These are phyloP conservation scores for Drosophila lowei DNA, from an alignment of 1,140 invertebrate species.

Conservation along the genomic window DNA sequence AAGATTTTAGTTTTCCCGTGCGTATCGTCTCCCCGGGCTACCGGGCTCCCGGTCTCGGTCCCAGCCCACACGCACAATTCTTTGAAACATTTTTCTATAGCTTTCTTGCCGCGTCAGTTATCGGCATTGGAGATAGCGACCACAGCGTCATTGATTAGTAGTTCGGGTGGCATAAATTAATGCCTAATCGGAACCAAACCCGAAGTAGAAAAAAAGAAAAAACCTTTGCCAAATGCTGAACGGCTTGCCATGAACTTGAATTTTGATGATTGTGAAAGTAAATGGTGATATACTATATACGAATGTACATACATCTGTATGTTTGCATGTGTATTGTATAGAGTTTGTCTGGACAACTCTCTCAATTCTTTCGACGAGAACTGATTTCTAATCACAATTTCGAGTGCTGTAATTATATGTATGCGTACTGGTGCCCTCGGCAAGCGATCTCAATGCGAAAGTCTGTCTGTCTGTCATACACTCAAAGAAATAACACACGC, in stretches of 20 bases:
- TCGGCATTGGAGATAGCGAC: slow-evolving; percentile 18
- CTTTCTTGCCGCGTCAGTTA: slow-evolving; percentile 10
- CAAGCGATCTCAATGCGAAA: slow-evolving; percentile 59
- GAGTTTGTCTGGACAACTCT: not conserved
- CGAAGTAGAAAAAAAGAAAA: not conserved
- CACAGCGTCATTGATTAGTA: slow-evolving; percentile 39
- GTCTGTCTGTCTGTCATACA: slow-evolving; percentile 32
- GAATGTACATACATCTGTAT: not conserved
- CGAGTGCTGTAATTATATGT: slow-evolving; percentile 72
- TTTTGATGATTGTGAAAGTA: slow-evolving; percentile 60
- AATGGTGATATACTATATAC: slow-evolving; percentile 15
- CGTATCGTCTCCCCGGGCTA: slow-evolving; percentile 13
- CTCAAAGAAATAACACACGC: no score
- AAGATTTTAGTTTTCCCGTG: slow-evolving; percentile 44
- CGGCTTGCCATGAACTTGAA: slow-evolving; percentile 69
- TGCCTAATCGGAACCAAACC: slow-evolving; percentile 17
- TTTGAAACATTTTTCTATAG: slow-evolving; percentile 1
- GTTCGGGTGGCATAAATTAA: slow-evolving; percentile 6
- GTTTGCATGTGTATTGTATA: not conserved
- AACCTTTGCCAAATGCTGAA: slow-evolving; percentile 41
- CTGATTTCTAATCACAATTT: slow-evolving; percentile 74
- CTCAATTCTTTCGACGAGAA: slow-evolving; percentile 45
- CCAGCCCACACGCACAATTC: slow-evolving; percentile 32
- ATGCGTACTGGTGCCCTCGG: slow-evolving; percentile 31
- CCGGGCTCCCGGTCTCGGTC: not conserved